Percentiles rank a stretch among this genome's conserved stretches.
phyloP scores from a whole-genome alignment of 2,113 vertebrate species.

The Crotalus helleri region DNA sequence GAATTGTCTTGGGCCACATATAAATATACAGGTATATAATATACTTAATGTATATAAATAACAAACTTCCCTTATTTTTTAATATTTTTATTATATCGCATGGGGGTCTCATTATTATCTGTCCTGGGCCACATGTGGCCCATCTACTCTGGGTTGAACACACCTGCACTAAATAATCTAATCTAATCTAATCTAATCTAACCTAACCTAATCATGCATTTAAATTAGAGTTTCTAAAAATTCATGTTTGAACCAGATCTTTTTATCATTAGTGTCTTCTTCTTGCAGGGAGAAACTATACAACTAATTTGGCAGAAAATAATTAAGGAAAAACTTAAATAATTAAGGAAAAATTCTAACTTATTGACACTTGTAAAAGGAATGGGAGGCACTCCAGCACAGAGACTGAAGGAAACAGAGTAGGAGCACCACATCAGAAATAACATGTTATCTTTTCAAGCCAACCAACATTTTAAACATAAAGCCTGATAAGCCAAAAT shows the following conservation, averaged over 20 bases:
- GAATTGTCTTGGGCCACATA: neutral
- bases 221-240: neutral
- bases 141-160: neutral
- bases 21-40: neutral
- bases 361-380: neutral
- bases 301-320: neutral
- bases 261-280: neutral
- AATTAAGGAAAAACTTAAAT: neutral
- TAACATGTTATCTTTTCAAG: neutral
- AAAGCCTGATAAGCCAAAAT: neutral
- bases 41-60: neutral
- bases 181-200: neutral
- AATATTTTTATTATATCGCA: neutral
- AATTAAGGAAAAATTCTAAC: neutral
- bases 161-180: neutral
- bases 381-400: neutral
- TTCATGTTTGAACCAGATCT: neutral
- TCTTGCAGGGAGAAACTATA: neutral
- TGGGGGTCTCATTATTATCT: neutral
- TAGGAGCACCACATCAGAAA: no score
- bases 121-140: neutral
- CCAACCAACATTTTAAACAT: neutral
- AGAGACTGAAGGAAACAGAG: neutral
- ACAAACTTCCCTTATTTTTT: neutral
- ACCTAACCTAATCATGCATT: neutral